A percentile compares a stretch with the other conserved stretches of the same genome.
Conservation (phyloP, 2,797 vertebrate species). For the Enteromius treurensis region DNA sequence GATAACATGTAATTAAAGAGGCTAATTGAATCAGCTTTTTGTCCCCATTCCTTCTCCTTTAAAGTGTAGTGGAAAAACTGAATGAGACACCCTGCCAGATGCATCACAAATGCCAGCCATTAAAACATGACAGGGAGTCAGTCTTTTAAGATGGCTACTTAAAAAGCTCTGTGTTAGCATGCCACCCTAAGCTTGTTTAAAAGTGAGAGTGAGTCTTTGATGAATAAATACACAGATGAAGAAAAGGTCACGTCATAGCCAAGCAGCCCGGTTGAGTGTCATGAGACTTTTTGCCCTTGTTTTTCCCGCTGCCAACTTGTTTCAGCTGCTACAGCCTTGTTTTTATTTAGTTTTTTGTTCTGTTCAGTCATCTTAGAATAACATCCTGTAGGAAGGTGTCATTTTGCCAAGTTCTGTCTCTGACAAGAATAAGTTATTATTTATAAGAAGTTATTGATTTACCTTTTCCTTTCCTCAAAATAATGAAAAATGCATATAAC, state of each 20-base stretch:
- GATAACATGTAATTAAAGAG: slow-evolving; percentile 76
- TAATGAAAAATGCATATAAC: background rate
- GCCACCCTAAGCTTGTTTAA: slow-evolving; percentile 58
- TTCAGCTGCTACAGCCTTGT: background rate
- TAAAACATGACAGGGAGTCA: slow-evolving; percentile 61
- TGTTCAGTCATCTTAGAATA: slow-evolving; percentile 3
- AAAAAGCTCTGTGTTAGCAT: slow-evolving; percentile 65
- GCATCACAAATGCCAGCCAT: slow-evolving; percentile 41
- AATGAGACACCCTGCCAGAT: slow-evolving; percentile 56
- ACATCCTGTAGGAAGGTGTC: background rate
- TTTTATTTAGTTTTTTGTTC: background rate
- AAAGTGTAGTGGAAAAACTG: slow-evolving; percentile 64
- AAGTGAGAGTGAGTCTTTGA: slow-evolving; percentile 41
- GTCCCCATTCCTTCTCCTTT: slow-evolving; percentile 54
- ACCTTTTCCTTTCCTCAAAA: background rate
- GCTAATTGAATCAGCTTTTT: slow-evolving; percentile 74
- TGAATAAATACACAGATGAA: slow-evolving; percentile 19
- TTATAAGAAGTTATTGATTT: background rate
- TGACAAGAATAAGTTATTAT: background rate
- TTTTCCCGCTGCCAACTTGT: slow-evolving; percentile 14
- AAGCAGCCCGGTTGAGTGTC: slow-evolving; percentile 34
- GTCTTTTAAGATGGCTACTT: slow-evolving; percentile 60
- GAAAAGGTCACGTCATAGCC: slow-evolving; percentile 39
- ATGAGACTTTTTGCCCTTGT: slow-evolving; percentile 51
- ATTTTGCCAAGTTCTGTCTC: background rate